Evolutionary conservation across 1,140 invertebrate species (phyloP).

Genomic region (Wasmannia auropunctata): DNA sequence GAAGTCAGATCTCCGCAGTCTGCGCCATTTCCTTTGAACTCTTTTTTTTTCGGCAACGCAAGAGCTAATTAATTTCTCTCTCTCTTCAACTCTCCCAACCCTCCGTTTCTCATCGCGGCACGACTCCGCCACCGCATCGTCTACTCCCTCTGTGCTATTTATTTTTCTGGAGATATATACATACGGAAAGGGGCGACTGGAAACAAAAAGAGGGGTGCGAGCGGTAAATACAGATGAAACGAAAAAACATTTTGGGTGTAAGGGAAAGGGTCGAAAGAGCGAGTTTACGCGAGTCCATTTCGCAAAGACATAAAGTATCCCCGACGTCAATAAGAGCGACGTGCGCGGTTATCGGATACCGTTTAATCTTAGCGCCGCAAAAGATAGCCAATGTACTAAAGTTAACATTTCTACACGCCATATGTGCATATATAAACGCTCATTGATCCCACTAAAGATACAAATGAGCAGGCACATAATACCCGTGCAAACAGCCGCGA

Average conservation of each 20-base stretch:
- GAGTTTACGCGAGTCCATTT: not conserved
- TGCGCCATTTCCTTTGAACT: constrained; percentile 80
- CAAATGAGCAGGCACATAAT: not conserved
- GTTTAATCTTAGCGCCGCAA: not conserved
- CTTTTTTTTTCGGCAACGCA: constrained; percentile 76
- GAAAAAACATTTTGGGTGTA: not conserved
- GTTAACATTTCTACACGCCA: not conserved
- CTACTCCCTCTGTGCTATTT: constrained; percentile 67
- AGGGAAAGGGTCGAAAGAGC: not conserved
- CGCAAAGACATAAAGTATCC: not conserved
- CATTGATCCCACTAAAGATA: constrained; percentile 10
- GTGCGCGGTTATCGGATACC: not conserved
- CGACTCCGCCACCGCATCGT: not conserved
- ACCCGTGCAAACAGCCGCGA: not conserved
- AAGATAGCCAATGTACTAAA: not conserved
- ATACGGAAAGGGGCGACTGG: not conserved
- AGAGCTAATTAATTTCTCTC: constrained; percentile 80
- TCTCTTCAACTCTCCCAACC: constrained; percentile 34
- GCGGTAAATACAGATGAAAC: constrained; percentile 1
- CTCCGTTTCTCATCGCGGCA: not conserved
- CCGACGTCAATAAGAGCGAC: not conserved
- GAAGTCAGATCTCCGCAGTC: constrained; percentile 71
- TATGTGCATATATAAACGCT: not conserved
- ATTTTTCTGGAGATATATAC: constrained; percentile 68
- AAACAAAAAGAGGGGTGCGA: constrained; percentile 14